Evolutionary conservation across 1,140 invertebrate genomes (phyloP).

Genomic region (Calliphora vicina): DNA sequence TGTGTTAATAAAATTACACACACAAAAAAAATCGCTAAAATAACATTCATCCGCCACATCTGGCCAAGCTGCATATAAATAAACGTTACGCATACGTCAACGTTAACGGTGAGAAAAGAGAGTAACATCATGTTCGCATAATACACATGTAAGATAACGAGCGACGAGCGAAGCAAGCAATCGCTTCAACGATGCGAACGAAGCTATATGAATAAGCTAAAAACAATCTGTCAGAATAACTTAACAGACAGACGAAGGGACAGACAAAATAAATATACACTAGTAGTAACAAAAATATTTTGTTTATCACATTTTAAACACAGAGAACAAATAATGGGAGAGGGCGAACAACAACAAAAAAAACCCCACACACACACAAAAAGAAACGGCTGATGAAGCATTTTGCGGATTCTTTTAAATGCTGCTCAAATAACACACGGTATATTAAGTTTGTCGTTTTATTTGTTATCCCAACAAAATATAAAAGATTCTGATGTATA

Average conservation of each 20-base stretch:
- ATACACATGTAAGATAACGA: background rate
- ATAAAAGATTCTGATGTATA: too few relatives aligned
- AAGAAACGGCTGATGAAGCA: background rate
- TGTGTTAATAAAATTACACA: too few relatives aligned
- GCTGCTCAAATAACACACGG: too few relatives aligned
- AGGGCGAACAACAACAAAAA: too few relatives aligned
- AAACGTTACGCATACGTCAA: background rate
- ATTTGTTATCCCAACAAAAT: too few relatives aligned
- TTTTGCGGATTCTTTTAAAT: background rate
- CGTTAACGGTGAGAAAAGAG: background rate
- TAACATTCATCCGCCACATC: too few relatives aligned
- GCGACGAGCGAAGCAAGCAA: background rate
- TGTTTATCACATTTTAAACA: background rate
- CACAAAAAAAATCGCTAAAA: too few relatives aligned
- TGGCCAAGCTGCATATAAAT: background rate
- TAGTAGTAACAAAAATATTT: background rate
- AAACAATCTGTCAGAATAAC: background rate
- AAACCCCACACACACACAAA: background rate
- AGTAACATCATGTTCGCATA: background rate
- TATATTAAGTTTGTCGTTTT: too few relatives aligned
- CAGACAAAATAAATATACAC: background rate
- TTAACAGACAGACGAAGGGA: background rate
- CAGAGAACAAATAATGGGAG: too few relatives aligned
- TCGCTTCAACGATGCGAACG: background rate
- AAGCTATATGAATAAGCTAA: background rate